These are phyloP conservation scores for Andrena hattorfiana DNA, from an alignment of 2,888 invertebrate species.

Conservation along the genomic window DNA sequence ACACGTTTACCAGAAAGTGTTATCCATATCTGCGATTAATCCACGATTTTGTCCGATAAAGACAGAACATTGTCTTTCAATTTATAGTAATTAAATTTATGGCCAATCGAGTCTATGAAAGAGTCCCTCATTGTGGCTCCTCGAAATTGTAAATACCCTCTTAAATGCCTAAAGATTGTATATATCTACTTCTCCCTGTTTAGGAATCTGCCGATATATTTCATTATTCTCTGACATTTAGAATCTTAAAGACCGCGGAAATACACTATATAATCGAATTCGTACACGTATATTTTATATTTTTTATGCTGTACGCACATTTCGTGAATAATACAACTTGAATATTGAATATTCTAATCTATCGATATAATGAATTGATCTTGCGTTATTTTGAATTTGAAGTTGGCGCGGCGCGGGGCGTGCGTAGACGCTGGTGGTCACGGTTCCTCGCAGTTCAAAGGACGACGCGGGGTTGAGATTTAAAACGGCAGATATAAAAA, in stretches of 20 bases:
- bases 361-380: background rate
- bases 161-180: no score
- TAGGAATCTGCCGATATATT: no score
- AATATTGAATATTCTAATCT: background rate
- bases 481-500: background rate
- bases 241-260: no score
- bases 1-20: background rate
- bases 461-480: background rate
- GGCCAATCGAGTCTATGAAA: no score
- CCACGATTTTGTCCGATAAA: background rate
- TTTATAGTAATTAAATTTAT: no score
- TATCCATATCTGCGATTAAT: background rate
- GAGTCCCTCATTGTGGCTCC: no score
- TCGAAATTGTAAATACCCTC: no score
- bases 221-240: no score
- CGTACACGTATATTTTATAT: background rate
- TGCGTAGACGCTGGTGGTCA: background rate
- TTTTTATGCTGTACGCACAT: background rate
- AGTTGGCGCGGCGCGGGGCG: background rate
- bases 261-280: background rate
- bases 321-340: background rate
- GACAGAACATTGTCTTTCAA: no score
- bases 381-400: slow-evolving; percentile 1
- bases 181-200: no score
- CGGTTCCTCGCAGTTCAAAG: background rate